Conservation (phyloP, 2,113 vertebrate genomes). For the Chionodraco myersi region DNA sequence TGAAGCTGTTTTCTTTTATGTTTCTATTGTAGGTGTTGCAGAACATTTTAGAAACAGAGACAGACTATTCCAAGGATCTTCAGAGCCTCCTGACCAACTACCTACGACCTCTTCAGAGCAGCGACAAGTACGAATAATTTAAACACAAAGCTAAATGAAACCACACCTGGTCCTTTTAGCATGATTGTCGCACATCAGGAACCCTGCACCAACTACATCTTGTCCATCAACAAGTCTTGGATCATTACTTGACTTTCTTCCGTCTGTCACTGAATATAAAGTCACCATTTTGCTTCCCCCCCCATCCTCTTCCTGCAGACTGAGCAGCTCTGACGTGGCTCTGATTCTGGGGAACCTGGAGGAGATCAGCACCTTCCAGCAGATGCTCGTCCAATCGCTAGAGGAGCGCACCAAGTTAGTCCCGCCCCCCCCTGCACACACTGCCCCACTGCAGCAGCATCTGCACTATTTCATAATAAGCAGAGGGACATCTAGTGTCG, state of each 20-base stretch:
- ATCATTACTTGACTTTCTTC: no score
- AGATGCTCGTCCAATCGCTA: constrained; percentile 95
- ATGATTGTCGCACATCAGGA: background rate
- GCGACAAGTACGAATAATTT: constrained; percentile 89
- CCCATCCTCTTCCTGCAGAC: constrained; percentile 76
- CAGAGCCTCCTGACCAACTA: constrained; percentile 94
- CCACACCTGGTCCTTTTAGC: background rate
- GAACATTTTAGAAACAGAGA: constrained; percentile 99
- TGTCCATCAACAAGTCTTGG: background rate
- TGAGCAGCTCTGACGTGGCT: constrained; percentile 86
- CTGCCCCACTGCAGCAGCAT: constrained; percentile 46
- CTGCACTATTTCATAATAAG: constrained; percentile 37
- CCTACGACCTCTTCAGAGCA: constrained; percentile 91
- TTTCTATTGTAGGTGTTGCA: constrained; percentile 91
- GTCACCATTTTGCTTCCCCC: background rate
- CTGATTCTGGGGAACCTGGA: constrained; percentile 96
- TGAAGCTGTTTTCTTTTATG: background rate
- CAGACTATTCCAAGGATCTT: constrained; percentile 96
- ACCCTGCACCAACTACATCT: background rate
- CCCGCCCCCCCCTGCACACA: constrained; percentile 28
- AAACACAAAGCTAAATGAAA: background rate
- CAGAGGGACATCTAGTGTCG: constrained; percentile 69
- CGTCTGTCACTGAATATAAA: no score
- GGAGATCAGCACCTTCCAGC: constrained; percentile 97
- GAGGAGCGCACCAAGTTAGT: constrained; percentile 98